Percentiles rank a stretch among this genome's conserved stretches.
These are phyloP conservation scores for Erithacus rubecula DNA, from an alignment of 2,797 vertebrate species.

Conservation along the genomic window DNA sequence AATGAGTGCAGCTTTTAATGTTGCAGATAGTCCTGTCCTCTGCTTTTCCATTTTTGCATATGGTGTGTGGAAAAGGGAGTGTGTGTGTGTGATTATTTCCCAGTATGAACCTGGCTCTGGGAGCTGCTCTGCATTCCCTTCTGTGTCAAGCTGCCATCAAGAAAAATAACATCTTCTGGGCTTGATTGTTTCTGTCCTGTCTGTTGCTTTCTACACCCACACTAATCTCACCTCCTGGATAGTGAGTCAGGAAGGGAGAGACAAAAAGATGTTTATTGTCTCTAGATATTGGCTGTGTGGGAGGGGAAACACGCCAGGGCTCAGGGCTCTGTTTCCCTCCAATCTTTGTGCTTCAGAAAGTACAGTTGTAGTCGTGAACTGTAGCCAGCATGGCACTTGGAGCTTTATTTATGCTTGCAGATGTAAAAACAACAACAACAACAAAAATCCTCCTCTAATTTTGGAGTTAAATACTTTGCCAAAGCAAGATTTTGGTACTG, in stretches of 20 bases:
- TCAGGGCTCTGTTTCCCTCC: not conserved
- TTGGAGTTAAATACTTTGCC: not conserved
- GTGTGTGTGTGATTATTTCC: not conserved
- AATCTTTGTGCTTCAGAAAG: not conserved
- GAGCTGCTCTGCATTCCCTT: not conserved
- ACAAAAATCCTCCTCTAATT: not conserved
- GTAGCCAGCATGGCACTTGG: not conserved
- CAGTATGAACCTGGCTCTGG: not conserved
- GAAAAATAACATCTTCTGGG: not conserved
- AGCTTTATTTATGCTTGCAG: conserved; percentile 13
- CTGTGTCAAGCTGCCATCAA: not conserved
- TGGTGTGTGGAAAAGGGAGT: not conserved
- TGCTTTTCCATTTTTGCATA: not conserved
- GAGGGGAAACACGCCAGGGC: not conserved
- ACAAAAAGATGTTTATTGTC: conserved; percentile 9
- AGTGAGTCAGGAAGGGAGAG: not conserved
- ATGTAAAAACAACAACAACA: not conserved
- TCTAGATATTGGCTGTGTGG: not conserved
- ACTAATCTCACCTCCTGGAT: not conserved
- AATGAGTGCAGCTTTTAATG: not conserved
- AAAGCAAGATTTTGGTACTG: conserved; percentile 11
- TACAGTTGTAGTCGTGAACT: not conserved
- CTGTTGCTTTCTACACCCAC: not conserved
- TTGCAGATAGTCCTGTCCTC: not conserved
- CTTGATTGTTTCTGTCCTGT: not conserved